These are phyloP conservation scores for Stratiolaelaps scimitus DNA, from an alignment of 1,140 invertebrate genomes.

Conservation along the genomic window DNA sequence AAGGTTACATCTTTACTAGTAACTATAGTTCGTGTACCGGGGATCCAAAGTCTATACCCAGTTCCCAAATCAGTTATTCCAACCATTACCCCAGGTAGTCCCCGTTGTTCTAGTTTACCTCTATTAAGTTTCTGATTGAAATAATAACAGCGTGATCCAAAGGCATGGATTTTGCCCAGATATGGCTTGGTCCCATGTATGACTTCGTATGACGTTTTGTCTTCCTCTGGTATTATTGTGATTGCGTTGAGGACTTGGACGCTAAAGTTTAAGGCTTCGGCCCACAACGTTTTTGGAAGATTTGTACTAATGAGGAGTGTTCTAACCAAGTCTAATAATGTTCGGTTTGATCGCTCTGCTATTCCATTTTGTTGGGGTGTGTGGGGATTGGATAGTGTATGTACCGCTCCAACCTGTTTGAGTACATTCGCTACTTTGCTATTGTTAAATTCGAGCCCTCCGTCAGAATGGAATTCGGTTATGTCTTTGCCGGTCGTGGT, in stretches of 20 bases:
- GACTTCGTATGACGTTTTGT: neutral
- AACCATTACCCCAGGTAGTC: too few species aligned
- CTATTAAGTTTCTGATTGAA: too few species aligned
- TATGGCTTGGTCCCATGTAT: neutral
- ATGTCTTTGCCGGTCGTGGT: neutral
- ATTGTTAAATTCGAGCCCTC: neutral
- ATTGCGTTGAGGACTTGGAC: neutral
- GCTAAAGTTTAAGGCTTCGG: too few species aligned
- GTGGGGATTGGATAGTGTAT: too few species aligned
- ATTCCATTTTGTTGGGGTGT: too few species aligned
- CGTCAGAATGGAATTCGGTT: neutral
- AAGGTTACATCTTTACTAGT: too few species aligned
- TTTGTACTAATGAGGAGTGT: too few species aligned
- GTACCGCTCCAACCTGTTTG: neutral
- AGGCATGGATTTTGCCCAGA: neutral
- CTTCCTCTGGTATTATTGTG: neutral
- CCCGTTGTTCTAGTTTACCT: too few species aligned
- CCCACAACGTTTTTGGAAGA: too few species aligned
- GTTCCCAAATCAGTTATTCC: neutral
- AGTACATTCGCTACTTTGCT: neutral
- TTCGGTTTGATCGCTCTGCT: too few species aligned
- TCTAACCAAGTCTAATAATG: too few species aligned
- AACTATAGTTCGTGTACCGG: too few species aligned
- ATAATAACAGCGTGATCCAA: neutral
- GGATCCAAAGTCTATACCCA: neutral